These are phyloP conservation scores for Campylorhamphus procurvoides DNA, from an alignment of 2,113 vertebrate genomes.

Conservation along the genomic window DNA sequence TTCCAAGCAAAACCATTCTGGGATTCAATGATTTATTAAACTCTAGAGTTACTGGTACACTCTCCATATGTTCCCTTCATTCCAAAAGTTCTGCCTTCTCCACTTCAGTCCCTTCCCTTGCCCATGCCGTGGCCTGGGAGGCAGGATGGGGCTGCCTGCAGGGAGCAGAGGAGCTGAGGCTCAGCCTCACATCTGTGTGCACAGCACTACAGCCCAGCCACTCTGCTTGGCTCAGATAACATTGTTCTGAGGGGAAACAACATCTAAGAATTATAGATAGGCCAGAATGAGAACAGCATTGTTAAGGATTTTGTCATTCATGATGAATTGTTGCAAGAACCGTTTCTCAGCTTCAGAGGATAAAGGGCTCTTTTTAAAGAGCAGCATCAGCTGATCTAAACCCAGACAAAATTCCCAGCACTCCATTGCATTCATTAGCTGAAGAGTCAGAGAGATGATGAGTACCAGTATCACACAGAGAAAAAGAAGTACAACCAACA, in stretches of 20 bases:
- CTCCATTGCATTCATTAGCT: background rate
- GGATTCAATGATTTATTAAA: background rate
- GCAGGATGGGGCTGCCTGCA: background rate
- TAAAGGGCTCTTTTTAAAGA: background rate
- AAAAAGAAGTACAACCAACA: background rate
- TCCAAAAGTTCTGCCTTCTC: background rate
- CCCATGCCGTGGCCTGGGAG: rapidly evolving
- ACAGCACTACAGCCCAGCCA: background rate
- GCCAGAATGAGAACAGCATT: background rate
- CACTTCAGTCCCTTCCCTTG: background rate
- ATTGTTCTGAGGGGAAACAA: background rate
- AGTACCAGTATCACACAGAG: background rate
- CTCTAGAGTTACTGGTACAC: rapidly evolving
- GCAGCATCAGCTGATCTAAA: background rate
- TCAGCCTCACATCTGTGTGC: rapidly evolving
- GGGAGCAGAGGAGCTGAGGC: background rate
- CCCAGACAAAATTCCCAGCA: background rate
- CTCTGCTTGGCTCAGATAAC: background rate
- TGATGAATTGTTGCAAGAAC: background rate
- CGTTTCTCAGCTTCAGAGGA: background rate
- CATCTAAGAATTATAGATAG: background rate
- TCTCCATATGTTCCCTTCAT: background rate
- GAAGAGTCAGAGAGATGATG: background rate
- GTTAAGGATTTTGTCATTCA: background rate
- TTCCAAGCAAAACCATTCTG: background rate